Evolutionary conservation across 2,797 vertebrate species (phyloP).

Genomic region (Myoxocephalus aenaeus): DNA sequence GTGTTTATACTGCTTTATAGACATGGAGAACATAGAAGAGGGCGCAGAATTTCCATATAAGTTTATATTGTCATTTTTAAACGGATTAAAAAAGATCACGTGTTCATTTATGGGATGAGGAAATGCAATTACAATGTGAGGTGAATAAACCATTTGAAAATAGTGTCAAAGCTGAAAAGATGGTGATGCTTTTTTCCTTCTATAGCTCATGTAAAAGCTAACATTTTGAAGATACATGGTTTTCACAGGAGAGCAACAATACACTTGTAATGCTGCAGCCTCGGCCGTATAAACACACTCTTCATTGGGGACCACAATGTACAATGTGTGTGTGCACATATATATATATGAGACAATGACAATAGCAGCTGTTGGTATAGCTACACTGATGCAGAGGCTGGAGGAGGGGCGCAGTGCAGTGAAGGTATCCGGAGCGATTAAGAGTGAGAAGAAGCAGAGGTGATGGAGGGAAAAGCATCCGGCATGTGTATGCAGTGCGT

Average conservation of each 20-base stretch:
- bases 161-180: neutral
- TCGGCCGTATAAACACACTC: neutral
- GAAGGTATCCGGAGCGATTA: slow-evolving; percentile 54
- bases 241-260: neutral
- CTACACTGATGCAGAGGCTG: slow-evolving; percentile 17
- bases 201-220: neutral
- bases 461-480: slow-evolving; percentile 60
- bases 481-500: slow-evolving; percentile 44
- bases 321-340: neutral
- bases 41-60: neutral
- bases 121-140: neutral
- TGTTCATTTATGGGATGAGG: neutral
- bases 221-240: neutral
- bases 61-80: neutral
- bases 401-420: slow-evolving; percentile 50
- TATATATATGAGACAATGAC: slow-evolving; percentile 4
- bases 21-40: neutral
- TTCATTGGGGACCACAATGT: neutral
- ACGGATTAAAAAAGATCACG: neutral
- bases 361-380: slow-evolving; percentile 14
- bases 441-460: slow-evolving; percentile 60
- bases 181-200: neutral
- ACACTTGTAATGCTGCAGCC: neutral
- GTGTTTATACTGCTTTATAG: no score
- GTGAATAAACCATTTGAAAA: slow-evolving; percentile 1